Evolutionary conservation across 1,140 invertebrate genomes (phyloP).

Genomic region (Bilobella aurantiaca): DNA sequence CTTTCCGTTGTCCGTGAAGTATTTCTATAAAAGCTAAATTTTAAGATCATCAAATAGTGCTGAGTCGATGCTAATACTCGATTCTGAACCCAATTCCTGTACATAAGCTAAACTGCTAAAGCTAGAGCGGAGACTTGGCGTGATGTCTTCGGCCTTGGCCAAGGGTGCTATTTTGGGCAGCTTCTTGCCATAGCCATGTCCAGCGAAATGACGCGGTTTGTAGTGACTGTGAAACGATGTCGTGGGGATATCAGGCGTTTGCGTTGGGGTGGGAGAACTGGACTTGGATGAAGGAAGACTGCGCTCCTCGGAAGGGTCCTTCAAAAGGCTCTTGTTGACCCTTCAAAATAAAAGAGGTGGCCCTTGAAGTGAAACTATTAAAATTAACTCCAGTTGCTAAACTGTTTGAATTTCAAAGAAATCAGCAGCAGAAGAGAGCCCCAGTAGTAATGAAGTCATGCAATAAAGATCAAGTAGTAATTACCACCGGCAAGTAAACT

Average conservation of each 20-base stretch:
- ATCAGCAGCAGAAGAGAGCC: too few relatives aligned
- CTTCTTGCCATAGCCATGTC: background rate
- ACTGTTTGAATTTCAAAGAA: too few relatives aligned
- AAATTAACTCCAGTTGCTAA: too few relatives aligned
- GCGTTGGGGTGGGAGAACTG: background rate
- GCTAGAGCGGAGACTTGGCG: constrained; percentile 2
- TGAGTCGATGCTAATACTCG: background rate
- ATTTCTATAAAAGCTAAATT: background rate
- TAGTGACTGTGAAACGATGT: background rate
- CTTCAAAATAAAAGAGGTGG: too few relatives aligned
- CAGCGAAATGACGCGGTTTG: background rate
- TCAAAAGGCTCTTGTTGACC: too few relatives aligned
- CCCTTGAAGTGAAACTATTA: too few relatives aligned
- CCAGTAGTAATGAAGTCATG: too few relatives aligned
- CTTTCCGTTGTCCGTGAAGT: too few relatives aligned
- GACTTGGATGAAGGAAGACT: too few relatives aligned
- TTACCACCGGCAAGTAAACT: too few relatives aligned
- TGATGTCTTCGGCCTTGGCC: background rate
- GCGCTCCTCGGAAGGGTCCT: too few relatives aligned
- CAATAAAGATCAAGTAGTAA: too few relatives aligned
- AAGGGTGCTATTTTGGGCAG: background rate
- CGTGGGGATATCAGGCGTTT: background rate
- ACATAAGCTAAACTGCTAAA: constrained; percentile 2
- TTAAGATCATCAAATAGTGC: background rate
- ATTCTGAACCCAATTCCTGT: background rate